Conservation (phyloP, 1,140 invertebrate genomes). For the Octopus sinensis region DNA sequence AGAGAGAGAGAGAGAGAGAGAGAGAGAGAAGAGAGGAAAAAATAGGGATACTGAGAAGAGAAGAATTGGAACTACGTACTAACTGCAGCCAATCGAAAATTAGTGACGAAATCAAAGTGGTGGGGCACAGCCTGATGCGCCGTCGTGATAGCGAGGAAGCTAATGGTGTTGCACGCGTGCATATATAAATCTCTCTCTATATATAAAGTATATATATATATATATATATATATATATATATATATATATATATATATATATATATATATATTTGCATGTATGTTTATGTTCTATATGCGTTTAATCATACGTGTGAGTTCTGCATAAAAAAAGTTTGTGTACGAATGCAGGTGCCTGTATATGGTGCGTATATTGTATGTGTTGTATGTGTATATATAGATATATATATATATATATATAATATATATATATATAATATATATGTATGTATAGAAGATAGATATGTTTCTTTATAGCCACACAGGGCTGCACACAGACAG, state of each 20-base stretch:
- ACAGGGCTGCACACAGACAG: too few relatives aligned
- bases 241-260: neutral
- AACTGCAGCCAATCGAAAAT: neutral
- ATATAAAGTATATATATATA: constrained; percentile 5
- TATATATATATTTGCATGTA: neutral
- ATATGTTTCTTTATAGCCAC: too few relatives aligned
- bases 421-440: too few relatives aligned
- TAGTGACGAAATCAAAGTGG: neutral
- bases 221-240: constrained; percentile 5
- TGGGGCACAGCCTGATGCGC: neutral
- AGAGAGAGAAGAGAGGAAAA: neutral
- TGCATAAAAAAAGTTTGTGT: too few relatives aligned
- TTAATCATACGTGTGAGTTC: too few relatives aligned
- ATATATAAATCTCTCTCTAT: neutral
- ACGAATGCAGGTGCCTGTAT: too few relatives aligned
- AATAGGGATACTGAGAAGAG: neutral
- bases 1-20: neutral
- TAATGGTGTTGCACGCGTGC: neutral
- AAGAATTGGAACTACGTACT: neutral
- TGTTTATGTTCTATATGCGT: neutral
- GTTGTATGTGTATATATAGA: neutral
- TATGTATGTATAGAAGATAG: too few relatives aligned
- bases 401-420: neutral
- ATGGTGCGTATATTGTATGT: neutral
- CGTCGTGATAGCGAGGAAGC: neutral